These are phyloP conservation scores for Drosophila takahashii DNA, from an alignment of 1,140 invertebrate genomes.

Conservation along the genomic window DNA sequence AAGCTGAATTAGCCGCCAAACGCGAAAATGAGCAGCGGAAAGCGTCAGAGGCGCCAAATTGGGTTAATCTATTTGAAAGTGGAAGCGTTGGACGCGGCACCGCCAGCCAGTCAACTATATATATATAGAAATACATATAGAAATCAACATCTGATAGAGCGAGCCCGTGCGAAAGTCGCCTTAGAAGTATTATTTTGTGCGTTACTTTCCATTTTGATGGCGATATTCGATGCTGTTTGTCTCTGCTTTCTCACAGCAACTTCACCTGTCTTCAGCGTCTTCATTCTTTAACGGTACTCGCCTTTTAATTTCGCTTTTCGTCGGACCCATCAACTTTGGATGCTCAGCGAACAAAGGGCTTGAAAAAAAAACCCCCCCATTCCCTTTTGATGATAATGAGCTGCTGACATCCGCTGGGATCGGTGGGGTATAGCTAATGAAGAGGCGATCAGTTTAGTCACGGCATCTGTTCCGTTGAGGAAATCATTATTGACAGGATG, in stretches of 20 bases:
- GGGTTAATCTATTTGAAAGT: slow-evolving; percentile 82
- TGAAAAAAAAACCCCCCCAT: not conserved
- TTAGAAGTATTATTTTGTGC: slow-evolving; percentile 39
- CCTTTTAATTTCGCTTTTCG: slow-evolving; percentile 26
- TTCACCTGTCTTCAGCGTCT: slow-evolving; percentile 24
- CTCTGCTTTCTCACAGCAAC: slow-evolving; percentile 21
- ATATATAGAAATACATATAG: slow-evolving; percentile 2
- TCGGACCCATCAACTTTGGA: slow-evolving; percentile 4
- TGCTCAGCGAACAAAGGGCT: slow-evolving; percentile 20
- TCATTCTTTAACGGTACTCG: slow-evolving; percentile 44
- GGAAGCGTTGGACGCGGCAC: slow-evolving; percentile 25
- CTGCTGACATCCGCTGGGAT: slow-evolving; percentile 14
- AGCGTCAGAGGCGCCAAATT: slow-evolving; percentile 61
- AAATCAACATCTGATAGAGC: slow-evolving; percentile 2
- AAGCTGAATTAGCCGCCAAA: slow-evolving; percentile 56
- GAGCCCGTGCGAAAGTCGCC: slow-evolving; percentile 32
- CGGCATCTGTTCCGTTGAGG: not conserved
- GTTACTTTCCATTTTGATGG: slow-evolving; percentile 51
- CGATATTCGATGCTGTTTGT: slow-evolving; percentile 12
- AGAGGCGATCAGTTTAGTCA: slow-evolving; percentile 3
- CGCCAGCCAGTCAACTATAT: not conserved
- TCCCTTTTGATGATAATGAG: not conserved
- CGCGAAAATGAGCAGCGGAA: slow-evolving; percentile 58
- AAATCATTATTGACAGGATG: not conserved
- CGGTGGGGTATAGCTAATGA: not conserved